Conservation (phyloP, 2,888 invertebrate species). For the Esperia sulphurella region DNA sequence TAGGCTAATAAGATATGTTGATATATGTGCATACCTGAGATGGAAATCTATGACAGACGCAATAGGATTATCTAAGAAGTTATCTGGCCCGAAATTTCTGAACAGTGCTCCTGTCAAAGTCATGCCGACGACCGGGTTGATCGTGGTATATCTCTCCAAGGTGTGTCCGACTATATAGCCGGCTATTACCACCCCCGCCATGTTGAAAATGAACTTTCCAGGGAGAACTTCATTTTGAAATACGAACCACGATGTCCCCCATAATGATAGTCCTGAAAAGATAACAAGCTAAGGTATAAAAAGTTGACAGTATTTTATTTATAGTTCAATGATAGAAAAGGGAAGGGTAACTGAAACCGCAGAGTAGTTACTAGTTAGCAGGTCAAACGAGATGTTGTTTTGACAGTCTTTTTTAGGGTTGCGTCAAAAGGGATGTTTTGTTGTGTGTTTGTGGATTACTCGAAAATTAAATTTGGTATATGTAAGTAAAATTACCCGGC, state of each 20-base stretch:
- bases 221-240: conserved; percentile 50
- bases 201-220: conserved; percentile 52
- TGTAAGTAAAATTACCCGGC: too few relatives aligned
- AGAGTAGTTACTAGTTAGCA: too few relatives aligned
- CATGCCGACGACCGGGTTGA: conserved; percentile 67
- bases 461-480: too few relatives aligned
- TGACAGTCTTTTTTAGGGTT: too few relatives aligned
- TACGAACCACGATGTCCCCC: conserved; percentile 62
- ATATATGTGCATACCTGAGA: conserved; percentile 48
- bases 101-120: conserved; percentile 60
- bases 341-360: too few relatives aligned
- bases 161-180: conserved; percentile 65
- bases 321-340: too few relatives aligned
- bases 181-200: conserved; percentile 47
- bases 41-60: conserved; percentile 63
- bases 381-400: too few relatives aligned
- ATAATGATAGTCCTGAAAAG: conserved; percentile 55
- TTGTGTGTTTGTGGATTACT: too few relatives aligned
- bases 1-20: not conserved
- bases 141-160: conserved; percentile 59
- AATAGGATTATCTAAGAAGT: conserved; percentile 48
- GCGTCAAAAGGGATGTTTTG: too few relatives aligned
- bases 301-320: too few relatives aligned
- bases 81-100: conserved; percentile 52
- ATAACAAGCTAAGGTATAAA: not conserved